Evolutionary conservation across 2,113 vertebrate species (phyloP).

Genomic region (Larimichthys crocea): DNA sequence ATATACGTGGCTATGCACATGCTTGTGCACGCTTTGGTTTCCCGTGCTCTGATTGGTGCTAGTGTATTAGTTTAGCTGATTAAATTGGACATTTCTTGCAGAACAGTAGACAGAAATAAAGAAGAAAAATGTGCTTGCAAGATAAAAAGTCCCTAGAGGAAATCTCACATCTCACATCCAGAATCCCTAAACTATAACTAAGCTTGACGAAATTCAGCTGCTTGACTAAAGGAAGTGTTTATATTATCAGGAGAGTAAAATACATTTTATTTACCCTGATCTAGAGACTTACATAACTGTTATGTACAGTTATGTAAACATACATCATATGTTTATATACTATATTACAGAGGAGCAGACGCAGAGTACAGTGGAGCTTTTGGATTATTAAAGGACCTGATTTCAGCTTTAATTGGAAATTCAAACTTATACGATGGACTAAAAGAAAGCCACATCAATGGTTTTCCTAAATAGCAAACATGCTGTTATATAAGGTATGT

Average conservation of each 20-base stretch:
- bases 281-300: constrained; percentile 16
- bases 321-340: not conserved
- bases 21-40: not conserved
- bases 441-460: not conserved
- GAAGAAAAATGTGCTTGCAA: constrained; percentile 14
- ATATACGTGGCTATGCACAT: not conserved
- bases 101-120: constrained; percentile 3
- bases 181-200: constrained; percentile 22
- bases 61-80: constrained; percentile 5
- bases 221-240: constrained; percentile 3
- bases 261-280: not conserved
- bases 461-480: constrained; percentile 40
- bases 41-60: constrained; percentile 12
- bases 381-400: not conserved
- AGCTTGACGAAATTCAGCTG: constrained; percentile 15
- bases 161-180: not conserved
- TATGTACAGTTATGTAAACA: not conserved
- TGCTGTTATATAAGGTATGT: constrained; percentile 32
- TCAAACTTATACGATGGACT: not conserved
- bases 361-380: not conserved
- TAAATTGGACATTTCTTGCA: constrained; percentile 12
- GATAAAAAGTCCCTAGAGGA: constrained; percentile 29
- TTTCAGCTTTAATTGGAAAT: not conserved
- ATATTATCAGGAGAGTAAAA: not conserved
- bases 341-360: not conserved